These are phyloP conservation scores for Plumapathes pennacea DNA, from an alignment of 92 coral and sea anemone species.

Conservation along the genomic window DNA sequence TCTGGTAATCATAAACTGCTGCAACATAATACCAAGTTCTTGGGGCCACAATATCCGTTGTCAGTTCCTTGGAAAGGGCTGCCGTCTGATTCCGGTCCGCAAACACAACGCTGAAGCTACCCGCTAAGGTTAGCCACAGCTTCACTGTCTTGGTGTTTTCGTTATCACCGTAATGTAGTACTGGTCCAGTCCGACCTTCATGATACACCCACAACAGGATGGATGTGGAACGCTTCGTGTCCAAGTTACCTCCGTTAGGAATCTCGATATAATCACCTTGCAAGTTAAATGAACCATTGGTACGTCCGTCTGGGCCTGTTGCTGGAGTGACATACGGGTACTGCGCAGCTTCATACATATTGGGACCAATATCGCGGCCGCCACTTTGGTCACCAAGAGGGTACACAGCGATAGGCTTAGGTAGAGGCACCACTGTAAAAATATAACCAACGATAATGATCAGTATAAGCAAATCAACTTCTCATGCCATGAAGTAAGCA, in stretches of 20 bases:
- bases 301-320: conserved; percentile 21
- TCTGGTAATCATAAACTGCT: background rate
- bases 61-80: background rate
- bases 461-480: too few relatives aligned
- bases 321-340: background rate
- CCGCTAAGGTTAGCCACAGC: background rate
- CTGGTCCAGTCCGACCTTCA: conserved; percentile 24
- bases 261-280: conserved; percentile 6
- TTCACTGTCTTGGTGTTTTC: background rate
- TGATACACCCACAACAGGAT: conserved; percentile 55
- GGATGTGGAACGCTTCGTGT: too few relatives aligned
- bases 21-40: conserved; percentile 4
- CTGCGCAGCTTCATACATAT: conserved; percentile 14
- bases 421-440: too few relatives aligned
- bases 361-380: conserved; percentile 27
- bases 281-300: conserved; percentile 4
- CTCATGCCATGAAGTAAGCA: too few relatives aligned
- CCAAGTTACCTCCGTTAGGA: conserved; percentile 22
- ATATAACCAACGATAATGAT: too few relatives aligned
- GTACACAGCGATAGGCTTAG: conserved; percentile 26
- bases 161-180: conserved; percentile 8
- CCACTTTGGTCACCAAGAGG: conserved; percentile 14
- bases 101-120: background rate
- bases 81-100: background rate
- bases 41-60: background rate